A percentile compares a stretch with the other conserved stretches of the same genome.
phyloP scores from a whole-genome alignment of 2,113 vertebrate species.

The Rhineura floridana region DNA sequence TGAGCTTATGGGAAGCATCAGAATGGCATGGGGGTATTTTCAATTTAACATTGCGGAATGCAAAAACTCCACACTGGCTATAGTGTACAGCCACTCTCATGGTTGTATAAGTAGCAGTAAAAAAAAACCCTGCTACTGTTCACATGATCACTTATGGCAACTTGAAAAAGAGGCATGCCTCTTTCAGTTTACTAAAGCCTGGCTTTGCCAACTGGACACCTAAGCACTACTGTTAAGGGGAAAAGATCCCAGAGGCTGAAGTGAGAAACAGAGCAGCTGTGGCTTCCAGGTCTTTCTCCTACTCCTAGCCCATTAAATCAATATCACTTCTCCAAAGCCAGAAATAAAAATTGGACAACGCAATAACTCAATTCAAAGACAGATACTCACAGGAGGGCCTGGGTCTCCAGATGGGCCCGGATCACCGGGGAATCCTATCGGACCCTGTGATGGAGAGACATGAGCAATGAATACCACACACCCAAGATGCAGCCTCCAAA shows the following conservation, averaged over 20 bases:
- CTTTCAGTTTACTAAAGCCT: neutral
- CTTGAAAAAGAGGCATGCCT: neutral
- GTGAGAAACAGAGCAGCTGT: rapidly evolving
- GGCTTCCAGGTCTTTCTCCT: neutral
- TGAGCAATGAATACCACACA: rapidly evolving
- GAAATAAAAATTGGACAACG: neutral
- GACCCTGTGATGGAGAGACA: slow-evolving; percentile 75
- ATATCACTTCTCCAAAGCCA: neutral
- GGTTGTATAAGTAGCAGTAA: too few relatives aligned
- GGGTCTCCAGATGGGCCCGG: slow-evolving; percentile 83
- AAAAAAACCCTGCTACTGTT: neutral
- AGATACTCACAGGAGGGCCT: slow-evolving; percentile 78
- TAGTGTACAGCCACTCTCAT: too few relatives aligned
- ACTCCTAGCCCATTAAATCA: neutral
- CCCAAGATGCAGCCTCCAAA: rapidly evolving
- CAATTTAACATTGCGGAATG: too few relatives aligned
- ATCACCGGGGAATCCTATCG: slow-evolving; percentile 84
- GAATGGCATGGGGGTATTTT: too few relatives aligned
- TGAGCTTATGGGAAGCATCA: too few relatives aligned
- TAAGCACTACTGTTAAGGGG: neutral
- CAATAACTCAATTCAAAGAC: too few relatives aligned
- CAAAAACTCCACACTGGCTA: too few relatives aligned
- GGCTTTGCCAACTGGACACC: neutral
- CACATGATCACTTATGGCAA: neutral
- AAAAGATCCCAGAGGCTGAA: neutral